These are phyloP conservation scores for Cylas formicarius DNA, from an alignment of 1,140 invertebrate species.

Conservation along the genomic window DNA sequence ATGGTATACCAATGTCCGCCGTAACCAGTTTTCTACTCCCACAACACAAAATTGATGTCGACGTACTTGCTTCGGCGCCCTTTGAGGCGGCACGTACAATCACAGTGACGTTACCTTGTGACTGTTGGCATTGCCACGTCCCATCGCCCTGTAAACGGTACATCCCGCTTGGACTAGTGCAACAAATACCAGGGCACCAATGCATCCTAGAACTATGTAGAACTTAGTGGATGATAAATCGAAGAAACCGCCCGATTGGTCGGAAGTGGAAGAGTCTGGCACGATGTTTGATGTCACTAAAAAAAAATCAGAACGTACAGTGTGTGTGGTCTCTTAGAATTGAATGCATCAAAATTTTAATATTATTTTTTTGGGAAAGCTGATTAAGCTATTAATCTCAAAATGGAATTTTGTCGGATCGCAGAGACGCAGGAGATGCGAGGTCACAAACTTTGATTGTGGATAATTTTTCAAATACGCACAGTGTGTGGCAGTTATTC, in stretches of 20 bases:
- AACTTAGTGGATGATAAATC: slow-evolving; percentile 61
- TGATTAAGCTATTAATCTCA: too few species aligned
- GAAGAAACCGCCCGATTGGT: slow-evolving; percentile 43
- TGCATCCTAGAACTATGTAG: slow-evolving; percentile 75
- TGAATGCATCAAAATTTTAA: too few species aligned
- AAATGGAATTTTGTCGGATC: too few species aligned
- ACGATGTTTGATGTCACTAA: slow-evolving; percentile 41
- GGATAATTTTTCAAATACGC: too few species aligned
- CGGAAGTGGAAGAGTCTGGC: slow-evolving; percentile 28
- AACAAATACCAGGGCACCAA: slow-evolving; percentile 69
- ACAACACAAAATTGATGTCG: neutral
- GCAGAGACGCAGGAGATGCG: too few species aligned
- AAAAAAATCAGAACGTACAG: slow-evolving; percentile 25
- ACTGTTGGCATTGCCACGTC: slow-evolving; percentile 52
- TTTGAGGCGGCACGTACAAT: slow-evolving; percentile 6
- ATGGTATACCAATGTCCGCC: too few species aligned
- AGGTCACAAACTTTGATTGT: too few species aligned
- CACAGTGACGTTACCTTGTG: slow-evolving; percentile 47
- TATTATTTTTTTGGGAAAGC: too few species aligned
- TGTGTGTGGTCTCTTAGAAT: too few species aligned
- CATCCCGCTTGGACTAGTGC: slow-evolving; percentile 76
- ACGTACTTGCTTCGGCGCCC: neutral
- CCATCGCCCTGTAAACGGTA: slow-evolving; percentile 67
- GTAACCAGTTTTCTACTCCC: too few species aligned
- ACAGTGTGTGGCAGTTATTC: too few species aligned